Evolutionary conservation across 1,140 invertebrate species (phyloP), one percentile per base, ranked within the genome.

Genomic region (Elymnias hypermnestra): DNA sequence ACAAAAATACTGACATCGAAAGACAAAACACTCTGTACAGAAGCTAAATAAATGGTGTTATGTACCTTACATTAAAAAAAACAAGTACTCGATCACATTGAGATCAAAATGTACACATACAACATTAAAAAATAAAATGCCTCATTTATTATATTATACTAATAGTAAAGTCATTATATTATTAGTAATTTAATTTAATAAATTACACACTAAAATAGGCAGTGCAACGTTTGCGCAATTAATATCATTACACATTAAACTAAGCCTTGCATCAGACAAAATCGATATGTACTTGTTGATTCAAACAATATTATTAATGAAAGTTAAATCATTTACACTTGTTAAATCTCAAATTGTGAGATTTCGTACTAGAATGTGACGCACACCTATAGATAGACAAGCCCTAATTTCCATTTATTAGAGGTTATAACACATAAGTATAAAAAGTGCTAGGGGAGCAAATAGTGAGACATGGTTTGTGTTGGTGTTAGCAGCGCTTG

Each of bases 101-200:
- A 85, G 82, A 85, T 85, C 82, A 85, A 79, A 82, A 83, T 83
- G 71, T 83, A 85, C 82, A 85, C 68, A n/a, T n/a, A 81, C 56
- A 72, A 63, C 51, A 66, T 54, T 53, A 63, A 67, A 57, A 54
- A 63, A 56, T 40, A 57, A 64, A 61, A 71, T 61, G 58, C 43
- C 41, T 63, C 62, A 64, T 55, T 64, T 55, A 48, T 76, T 64
- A 23, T 62, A 72, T 72, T 67, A 76, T 45, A 28, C 67, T 78
- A 74, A 63, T 43, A 48, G 39, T 45, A 39, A 51, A 35, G 46
- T 67, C 44, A 51, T 53, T 51, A 63, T 61, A 58, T 12, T 47
- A 56, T 46, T 41, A 21, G 2, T 50, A 62, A 33, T 12, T 33
- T 33, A 62, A 60, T 51, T 56, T 37, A 54, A 58, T 57, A 55